phyloP scores from a whole-genome alignment of 2,797 vertebrate species.

The Oreochromis grahami region DNA sequence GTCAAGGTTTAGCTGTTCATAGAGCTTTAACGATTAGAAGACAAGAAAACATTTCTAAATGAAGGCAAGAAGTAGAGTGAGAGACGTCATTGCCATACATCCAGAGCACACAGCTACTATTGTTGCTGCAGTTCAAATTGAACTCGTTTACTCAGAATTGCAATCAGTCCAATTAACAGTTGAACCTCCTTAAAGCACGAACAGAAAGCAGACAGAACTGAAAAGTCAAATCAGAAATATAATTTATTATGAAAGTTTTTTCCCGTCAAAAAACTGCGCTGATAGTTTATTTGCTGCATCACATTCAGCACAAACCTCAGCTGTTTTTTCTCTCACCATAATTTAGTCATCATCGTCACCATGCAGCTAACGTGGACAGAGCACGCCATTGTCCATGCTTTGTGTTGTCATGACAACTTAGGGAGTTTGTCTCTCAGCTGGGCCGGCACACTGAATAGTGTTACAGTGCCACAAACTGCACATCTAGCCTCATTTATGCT shows the following conservation, averaged over 20 bases:
- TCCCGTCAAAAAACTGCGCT: not conserved
- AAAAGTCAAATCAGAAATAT: not conserved
- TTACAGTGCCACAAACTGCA: constrained; percentile 28
- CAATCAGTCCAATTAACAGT: not conserved
- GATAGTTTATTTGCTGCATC: constrained; percentile 18
- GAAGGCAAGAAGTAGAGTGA: not conserved
- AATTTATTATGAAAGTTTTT: not conserved
- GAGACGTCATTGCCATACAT: not conserved
- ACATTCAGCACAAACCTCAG: constrained; percentile 16
- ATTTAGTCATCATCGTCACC: constrained; percentile 46
- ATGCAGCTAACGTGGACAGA: constrained; percentile 49
- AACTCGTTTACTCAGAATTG: not conserved
- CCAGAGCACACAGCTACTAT: constrained; percentile 17
- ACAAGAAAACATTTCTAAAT: not conserved
- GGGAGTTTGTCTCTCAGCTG: constrained; percentile 59
- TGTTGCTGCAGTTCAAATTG: constrained; percentile 23
- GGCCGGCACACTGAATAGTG: constrained; percentile 26
- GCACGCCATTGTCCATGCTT: constrained; percentile 59
- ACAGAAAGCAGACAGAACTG: not conserved
- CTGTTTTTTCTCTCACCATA: constrained; percentile 34
- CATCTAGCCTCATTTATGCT: not conserved
- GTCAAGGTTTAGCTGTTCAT: not conserved
- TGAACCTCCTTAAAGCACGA: not conserved
- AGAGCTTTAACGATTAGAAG: not conserved
- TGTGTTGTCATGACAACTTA: constrained; percentile 48